A percentile compares a stretch with the other conserved stretches of the same genome.
These are phyloP conservation scores for Zeuzera pyrina DNA, from an alignment of 2,888 invertebrate genomes.

Conservation along the genomic window DNA sequence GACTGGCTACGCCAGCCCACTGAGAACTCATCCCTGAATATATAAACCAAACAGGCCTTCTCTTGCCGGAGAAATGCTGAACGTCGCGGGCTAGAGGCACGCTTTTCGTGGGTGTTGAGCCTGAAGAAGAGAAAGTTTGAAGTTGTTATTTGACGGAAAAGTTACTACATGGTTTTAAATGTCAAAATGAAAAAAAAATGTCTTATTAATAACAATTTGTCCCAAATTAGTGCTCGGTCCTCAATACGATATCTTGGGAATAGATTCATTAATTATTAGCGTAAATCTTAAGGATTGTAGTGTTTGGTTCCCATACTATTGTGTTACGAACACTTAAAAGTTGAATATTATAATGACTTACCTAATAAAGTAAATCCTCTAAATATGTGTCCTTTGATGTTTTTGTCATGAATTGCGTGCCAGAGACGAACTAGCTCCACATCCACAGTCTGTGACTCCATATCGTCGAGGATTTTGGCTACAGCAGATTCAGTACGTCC, in stretches of 20 bases:
- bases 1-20: conserved; percentile 88
- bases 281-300: no score
- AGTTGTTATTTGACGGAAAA: no score
- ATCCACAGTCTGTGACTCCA: conserved; percentile 75
- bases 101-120: conserved; percentile 45
- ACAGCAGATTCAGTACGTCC: conserved; percentile 88
- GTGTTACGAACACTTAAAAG: no score
- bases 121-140: conserved; percentile 27
- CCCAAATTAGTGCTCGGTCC: no score
- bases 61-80: conserved; percentile 75
- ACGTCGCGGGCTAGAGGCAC: conserved; percentile 59
- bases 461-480: conserved; percentile 74
- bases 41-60: conserved; percentile 87
- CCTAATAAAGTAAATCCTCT: conserved; percentile 80
- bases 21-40: conserved; percentile 95
- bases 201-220: no score
- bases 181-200: no score
- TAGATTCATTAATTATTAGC: no score
- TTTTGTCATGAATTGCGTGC: conserved; percentile 73
- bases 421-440: conserved; percentile 74
- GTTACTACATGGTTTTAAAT: no score
- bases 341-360: no score
- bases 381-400: conserved; percentile 78
- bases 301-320: no score
- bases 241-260: no score